These are phyloP conservation scores for Rotaria sp. DNA, from an alignment of 2,888 invertebrate genomes.

Conservation along the genomic window DNA sequence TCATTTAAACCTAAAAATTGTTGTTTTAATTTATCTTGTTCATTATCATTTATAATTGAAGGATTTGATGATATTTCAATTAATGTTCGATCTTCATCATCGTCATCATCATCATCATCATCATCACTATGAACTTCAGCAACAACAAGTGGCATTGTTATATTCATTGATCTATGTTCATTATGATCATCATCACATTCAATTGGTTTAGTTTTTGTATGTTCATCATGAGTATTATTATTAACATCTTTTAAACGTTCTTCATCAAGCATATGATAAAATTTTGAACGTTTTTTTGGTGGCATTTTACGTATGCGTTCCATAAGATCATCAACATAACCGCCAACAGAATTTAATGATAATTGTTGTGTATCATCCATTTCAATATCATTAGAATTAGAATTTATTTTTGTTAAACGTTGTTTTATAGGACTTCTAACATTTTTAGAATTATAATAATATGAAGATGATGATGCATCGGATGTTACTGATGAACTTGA, in stretches of 20 bases:
- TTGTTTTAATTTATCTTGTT: background rate
- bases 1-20: constrained; percentile 10
- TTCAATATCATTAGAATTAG: background rate
- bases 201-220: background rate
- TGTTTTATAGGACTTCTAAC: background rate
- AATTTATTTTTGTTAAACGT: background rate
- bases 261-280: constrained; percentile 25
- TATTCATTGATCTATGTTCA: background rate
- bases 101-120: background rate
- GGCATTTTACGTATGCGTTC: constrained; percentile 28
- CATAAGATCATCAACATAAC: constrained; percentile 28
- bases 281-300: constrained; percentile 30
- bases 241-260: constrained; percentile 25
- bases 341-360: background rate
- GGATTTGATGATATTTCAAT: background rate
- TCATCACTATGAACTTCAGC: background rate
- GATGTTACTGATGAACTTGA: constrained; percentile 8
- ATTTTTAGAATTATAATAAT: background rate
- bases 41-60: background rate
- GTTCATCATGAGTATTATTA: background rate
- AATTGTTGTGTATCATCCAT: background rate
- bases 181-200: background rate
- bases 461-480: background rate
- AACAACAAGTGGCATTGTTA: background rate
- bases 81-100: constrained; percentile 9